Evolutionary conservation across 2,113 vertebrate genomes (phyloP), one percentile per base, ranked within the genome.

Genomic region (Oryctolagus cuniculus): DNA sequence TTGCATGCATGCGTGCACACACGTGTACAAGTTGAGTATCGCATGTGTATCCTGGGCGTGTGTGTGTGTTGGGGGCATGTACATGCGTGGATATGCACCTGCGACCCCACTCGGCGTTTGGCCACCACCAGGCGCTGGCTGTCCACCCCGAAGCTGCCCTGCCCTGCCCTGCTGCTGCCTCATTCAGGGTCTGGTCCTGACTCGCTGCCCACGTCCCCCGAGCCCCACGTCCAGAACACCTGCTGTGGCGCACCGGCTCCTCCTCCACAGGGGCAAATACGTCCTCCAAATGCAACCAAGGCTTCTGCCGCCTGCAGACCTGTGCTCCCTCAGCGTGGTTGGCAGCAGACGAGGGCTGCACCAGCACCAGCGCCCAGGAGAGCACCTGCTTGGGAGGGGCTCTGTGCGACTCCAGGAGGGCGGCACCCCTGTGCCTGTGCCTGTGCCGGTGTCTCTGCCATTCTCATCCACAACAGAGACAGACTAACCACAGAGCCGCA

Each of bases 401-500:
- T 5, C 58, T 22, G 58, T 61, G 58, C 58, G 16, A 22, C 58
- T 61, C 58, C 15, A 22, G 58, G 58, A 16, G 15, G 58, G 16
- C 2, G 58, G 44, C 44, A 44, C 53, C 10, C 24, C 24, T 3
- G 4, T 12, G 31, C 6, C 27, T 44, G 44, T 44, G 44, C 44
- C 44, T 5, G 44, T 44, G 44, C 38, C 29, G 1, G 1, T 0
- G 5, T 13, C 3, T 0, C 16, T 2, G 44, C 12, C 69, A 2
- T 24, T 22, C 38, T 21, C 10, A 3, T 1, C 6, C 6, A 0
- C 34, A 44, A 49, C 34, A n/a, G 66, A 16, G 64, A 34, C 1
- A 15, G 67, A 10, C 12, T 2, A 6, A 66, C 19, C 0, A 70
- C 5, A 5, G 77, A 61, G 36, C 25, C 10, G 4, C 5, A 63